Evolutionary conservation across 37 sponge, comb jelly and placozoan genomes (phyloP).

Genomic region (Mnemiopsis leidyi): DNA sequence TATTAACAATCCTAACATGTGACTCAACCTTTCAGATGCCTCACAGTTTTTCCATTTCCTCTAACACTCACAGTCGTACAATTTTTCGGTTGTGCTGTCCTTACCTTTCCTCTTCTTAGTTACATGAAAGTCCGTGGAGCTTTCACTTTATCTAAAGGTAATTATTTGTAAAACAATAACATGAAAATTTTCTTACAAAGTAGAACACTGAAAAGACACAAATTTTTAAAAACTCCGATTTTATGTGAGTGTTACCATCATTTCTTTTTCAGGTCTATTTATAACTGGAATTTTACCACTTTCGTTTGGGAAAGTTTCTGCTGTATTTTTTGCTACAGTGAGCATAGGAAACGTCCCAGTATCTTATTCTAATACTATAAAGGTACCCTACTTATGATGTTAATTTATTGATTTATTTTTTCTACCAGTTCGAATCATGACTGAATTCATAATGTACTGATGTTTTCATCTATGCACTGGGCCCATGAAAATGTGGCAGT

Average conservation of each 20-base stretch:
- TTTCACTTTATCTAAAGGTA: constrained; percentile 7
- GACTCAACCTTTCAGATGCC: constrained; percentile 22
- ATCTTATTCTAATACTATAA: constrained; percentile 59
- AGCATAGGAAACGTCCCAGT: constrained; percentile 52
- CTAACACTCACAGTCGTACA: constrained; percentile 49
- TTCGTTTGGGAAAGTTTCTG: constrained; percentile 6
- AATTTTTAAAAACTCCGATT: no score
- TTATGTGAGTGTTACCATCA: background rate
- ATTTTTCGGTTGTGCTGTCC: constrained; percentile 38
- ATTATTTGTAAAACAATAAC: background rate
- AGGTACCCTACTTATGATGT: no score
- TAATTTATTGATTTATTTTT: no score
- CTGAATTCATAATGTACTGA: no score
- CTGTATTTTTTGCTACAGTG: constrained; percentile 55
- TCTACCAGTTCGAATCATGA: no score
- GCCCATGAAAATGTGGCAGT: no score
- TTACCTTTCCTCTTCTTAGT: constrained; percentile 21
- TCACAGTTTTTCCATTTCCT: constrained; percentile 20
- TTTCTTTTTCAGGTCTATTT: constrained; percentile 52
- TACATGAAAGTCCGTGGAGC: constrained; percentile 14
- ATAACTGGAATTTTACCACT: constrained; percentile 53
- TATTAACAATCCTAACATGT: no score
- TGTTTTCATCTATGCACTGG: no score
- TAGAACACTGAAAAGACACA: no score
- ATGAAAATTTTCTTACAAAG: no score